phyloP scores from a whole-genome alignment of 2,888 invertebrate genomes.

The Protonemura montana region DNA sequence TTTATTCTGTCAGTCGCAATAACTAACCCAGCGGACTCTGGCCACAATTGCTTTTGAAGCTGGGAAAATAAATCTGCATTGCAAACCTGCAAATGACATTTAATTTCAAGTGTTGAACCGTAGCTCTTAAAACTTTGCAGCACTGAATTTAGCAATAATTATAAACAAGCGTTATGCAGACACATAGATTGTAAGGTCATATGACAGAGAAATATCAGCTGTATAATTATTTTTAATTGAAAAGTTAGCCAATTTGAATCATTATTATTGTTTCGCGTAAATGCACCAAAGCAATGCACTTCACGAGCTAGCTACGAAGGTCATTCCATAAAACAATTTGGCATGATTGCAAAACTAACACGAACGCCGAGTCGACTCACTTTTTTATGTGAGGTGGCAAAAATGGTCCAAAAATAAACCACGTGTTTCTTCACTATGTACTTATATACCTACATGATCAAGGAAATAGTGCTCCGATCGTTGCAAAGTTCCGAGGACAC shows the following conservation, averaged over 20 bases:
- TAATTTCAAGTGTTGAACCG: too few relatives aligned
- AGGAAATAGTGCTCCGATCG: background rate
- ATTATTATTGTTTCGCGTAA: background rate
- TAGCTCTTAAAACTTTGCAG: too few relatives aligned
- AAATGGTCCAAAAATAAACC: background rate
- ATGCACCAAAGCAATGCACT: background rate
- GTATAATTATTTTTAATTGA: background rate
- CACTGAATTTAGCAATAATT: too few relatives aligned
- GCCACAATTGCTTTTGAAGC: background rate
- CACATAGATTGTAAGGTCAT: background rate
- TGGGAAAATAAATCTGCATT: background rate
- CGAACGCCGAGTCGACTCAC: background rate
- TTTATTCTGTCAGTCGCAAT: background rate
- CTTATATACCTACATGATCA: background rate
- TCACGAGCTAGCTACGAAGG: background rate
- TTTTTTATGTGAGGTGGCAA: background rate
- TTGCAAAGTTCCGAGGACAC: background rate
- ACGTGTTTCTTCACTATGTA: background rate
- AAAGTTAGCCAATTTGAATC: background rate
- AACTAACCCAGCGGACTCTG: background rate
- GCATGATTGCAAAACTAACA: background rate
- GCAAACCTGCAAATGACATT: background rate
- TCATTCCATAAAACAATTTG: background rate
- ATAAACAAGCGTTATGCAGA: background rate
- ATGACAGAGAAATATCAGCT: background rate